A percentile compares a stretch with the other conserved stretches of the same genome.
Evolutionary conservation across 2,888 invertebrate species (phyloP).

Genomic region (Cephus rjabovi): DNA sequence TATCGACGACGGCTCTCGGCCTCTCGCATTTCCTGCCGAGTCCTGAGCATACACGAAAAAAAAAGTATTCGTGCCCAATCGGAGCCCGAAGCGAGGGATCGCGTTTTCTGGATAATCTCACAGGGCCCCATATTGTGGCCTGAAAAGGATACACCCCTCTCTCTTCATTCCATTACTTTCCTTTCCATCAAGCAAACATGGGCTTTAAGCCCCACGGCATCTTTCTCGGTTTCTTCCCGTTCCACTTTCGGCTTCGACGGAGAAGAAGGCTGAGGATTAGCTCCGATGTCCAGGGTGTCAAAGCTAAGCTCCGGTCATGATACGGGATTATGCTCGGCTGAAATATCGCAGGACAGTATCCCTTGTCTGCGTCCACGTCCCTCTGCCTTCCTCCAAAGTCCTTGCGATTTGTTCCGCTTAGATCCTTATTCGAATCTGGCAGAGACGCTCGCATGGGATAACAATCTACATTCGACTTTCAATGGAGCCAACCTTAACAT

Average conservation of each 20-base stretch:
- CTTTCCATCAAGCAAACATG: conserved; percentile 3
- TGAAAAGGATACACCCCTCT: background rate
- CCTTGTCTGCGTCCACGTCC: background rate
- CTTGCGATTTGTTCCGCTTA: background rate
- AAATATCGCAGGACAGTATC: conserved; percentile 44
- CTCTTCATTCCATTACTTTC: background rate
- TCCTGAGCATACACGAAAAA: background rate
- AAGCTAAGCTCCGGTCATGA: conserved; percentile 57
- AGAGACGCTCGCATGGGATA: background rate
- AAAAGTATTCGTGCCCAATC: background rate
- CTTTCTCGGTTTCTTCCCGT: conserved; percentile 14
- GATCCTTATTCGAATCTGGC: background rate
- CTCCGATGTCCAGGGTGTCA: conserved; percentile 51
- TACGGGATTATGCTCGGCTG: conserved; percentile 59
- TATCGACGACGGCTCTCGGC: background rate
- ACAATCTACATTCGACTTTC: background rate
- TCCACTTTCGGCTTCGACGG: conserved; percentile 23
- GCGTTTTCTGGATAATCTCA: conserved; percentile 5
- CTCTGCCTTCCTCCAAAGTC: background rate
- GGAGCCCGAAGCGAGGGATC: background rate
- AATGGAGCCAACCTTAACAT: background rate
- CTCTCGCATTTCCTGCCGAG: conserved; percentile 5
- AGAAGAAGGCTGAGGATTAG: conserved; percentile 48
- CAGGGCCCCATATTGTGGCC: background rate
- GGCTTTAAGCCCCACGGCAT: conserved; percentile 12